Percentiles rank a stretch among this genome's conserved stretches.
Evolutionary conservation across 2,888 invertebrate genomes (phyloP).

Genomic region (Quadroppia sp.): DNA sequence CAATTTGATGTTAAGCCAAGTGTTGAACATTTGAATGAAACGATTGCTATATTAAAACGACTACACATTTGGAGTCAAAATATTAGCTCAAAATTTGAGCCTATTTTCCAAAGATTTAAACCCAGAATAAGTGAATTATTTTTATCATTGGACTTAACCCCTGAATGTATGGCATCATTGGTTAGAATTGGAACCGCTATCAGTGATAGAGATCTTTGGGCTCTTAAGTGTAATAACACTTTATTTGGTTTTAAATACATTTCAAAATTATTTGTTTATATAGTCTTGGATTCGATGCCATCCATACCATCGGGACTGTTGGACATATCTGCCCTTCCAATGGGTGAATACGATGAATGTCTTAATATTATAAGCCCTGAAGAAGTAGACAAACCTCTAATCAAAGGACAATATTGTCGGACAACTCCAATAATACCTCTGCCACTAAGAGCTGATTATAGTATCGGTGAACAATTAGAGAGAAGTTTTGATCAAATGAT

Average conservation of each 20-base stretch:
- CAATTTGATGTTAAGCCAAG: neutral
- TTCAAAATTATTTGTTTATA: constrained; percentile 3
- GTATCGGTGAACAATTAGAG: constrained; percentile 4
- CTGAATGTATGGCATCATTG: constrained; percentile 37
- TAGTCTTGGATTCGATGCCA: constrained; percentile 45
- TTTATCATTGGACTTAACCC: too few relatives aligned
- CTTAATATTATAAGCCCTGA: constrained; percentile 41
- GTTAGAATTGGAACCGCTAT: constrained; percentile 32
- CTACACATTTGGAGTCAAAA: constrained; percentile 31
- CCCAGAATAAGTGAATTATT: constrained; percentile 22
- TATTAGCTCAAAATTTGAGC: too few relatives aligned
- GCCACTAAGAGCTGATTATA: neutral
- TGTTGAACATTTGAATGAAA: constrained; percentile 35
- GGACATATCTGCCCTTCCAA: constrained; percentile 42
- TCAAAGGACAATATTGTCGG: constrained; percentile 39
- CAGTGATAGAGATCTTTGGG: constrained; percentile 32
- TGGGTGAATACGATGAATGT: constrained; percentile 46
- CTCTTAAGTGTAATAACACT: constrained; percentile 38
- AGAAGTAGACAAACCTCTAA: neutral
- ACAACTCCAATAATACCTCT: constrained; percentile 37
- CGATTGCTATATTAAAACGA: constrained; percentile 30
- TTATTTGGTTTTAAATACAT: too few relatives aligned
- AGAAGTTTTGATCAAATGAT: constrained; percentile 31
- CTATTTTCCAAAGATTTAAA: constrained; percentile 17
- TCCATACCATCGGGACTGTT: constrained; percentile 45